Base-by-base conservation (phyloP, 2,888 invertebrate genomes). In the Macrophya alboannulata region DNA sequence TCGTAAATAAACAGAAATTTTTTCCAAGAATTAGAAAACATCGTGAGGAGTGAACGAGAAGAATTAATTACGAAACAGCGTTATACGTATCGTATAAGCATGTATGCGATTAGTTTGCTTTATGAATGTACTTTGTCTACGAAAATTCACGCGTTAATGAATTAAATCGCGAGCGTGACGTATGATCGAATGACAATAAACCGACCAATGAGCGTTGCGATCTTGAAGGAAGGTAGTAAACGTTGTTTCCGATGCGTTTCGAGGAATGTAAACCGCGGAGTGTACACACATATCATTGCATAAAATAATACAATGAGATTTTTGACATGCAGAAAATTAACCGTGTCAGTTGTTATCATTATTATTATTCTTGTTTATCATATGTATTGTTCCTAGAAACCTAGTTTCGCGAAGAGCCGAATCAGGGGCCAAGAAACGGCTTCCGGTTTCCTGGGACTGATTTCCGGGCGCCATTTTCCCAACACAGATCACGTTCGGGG, bases 401-500 rank as follows among this genome's bases (percentile, higher is more conserved):
- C 81, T 62, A 81, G 83, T 89, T 89, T 77, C 86, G 84, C 87
- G 84, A 87, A 86, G 84, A 43, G 85, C 84, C 86, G 84, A 89
- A 89, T 88, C 87, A 84, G 71, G 86, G 68, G 85, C 84, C 85
- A 85, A 62, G 84, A 59, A 74, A 48, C 74, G 85, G 87, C 88
- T 90, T 91, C 90, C 91, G 90, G 90, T 90, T 90, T 90, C 89
- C 89, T 88, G 89, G 55, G 55, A 83, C 85, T 88, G 88, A 87
- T 88, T 91, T 90, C 89, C 89, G 88, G 88, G 88, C 88, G 88
- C 88, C 88, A 87, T 88, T 74, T 90, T 90, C 84, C 85, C 87
- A 90, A 90, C 85, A 89, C 90, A 86, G 87, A 90, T 91, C 91
- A 91, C 91, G 91, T 90, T 79, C 83, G 59, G 59, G 71, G 87